phyloP scores from a whole-genome alignment of 2,113 vertebrate species.

The Xyrauchen texanus region DNA sequence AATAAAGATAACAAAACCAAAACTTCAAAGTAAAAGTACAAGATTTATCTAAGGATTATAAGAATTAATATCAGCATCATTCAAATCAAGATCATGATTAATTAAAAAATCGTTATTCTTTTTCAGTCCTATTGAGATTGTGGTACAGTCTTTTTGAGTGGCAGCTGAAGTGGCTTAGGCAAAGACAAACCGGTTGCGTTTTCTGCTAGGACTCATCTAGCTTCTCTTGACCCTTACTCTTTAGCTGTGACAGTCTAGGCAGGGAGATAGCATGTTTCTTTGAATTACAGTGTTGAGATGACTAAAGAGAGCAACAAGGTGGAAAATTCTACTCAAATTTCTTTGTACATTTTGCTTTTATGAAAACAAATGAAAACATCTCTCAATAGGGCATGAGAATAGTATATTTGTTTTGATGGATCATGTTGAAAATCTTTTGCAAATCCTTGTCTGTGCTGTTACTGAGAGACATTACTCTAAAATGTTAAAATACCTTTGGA shows the following conservation, averaged over 20 bases:
- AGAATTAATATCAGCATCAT: no score
- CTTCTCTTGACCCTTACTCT: slow-evolving; percentile 68
- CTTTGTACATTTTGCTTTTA: neutral
- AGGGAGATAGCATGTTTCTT: slow-evolving; percentile 45
- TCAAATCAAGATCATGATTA: no score
- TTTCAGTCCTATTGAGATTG: neutral
- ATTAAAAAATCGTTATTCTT: no score
- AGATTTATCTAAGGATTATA: no score
- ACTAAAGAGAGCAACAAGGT: neutral
- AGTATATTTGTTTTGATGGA: no score
- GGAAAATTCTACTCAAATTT: neutral
- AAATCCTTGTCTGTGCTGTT: no score
- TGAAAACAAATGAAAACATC: neutral
- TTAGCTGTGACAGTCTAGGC: slow-evolving; percentile 60
- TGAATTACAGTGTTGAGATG: slow-evolving; percentile 30
- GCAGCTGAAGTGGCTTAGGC: slow-evolving; percentile 61
- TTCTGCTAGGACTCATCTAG: slow-evolving; percentile 68
- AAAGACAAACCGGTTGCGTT: slow-evolving; percentile 64
- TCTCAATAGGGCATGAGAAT: no score
- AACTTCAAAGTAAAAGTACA: no score
- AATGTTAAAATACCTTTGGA: neutral
- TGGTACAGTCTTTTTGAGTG: slow-evolving; percentile 46
- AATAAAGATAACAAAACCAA: no score
- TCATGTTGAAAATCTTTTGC: no score
- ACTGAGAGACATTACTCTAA: neutral